Evolutionary conservation across 2,113 vertebrate species (phyloP).

Genomic region (Nothocercus julius): DNA sequence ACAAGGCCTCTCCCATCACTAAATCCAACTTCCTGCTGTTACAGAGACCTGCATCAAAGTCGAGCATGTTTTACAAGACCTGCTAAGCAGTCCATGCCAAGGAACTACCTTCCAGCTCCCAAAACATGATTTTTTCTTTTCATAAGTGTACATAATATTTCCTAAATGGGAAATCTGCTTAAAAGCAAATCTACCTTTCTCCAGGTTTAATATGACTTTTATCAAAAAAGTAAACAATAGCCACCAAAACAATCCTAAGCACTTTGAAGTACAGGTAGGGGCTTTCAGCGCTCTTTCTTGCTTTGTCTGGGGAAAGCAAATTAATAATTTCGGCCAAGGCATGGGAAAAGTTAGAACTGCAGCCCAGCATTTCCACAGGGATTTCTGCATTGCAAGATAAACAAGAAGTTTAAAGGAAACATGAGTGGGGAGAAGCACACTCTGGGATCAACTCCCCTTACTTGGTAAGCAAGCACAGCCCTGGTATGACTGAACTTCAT

Average conservation of each 20-base stretch:
- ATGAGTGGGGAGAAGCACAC: accelerated
- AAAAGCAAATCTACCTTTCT: not conserved
- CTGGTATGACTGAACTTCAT: not conserved
- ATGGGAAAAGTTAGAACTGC: not conserved
- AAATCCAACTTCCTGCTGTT: not conserved
- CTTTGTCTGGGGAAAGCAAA: not conserved
- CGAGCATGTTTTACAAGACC: not conserved
- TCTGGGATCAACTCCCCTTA: not conserved
- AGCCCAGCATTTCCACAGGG: not conserved
- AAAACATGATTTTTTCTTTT: not conserved
- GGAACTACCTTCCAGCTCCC: not conserved
- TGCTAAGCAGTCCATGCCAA: not conserved
- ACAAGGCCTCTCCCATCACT: not conserved
- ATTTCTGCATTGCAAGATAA: not conserved
- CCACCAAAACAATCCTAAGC: not conserved
- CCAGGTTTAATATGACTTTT: not conserved
- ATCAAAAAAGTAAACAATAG: not conserved
- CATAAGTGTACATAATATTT: not conserved
- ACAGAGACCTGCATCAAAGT: not conserved
- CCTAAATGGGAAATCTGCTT: not conserved
- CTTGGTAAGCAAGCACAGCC: not conserved
- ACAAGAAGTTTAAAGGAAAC: not conserved
- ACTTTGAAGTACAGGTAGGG: not conserved
- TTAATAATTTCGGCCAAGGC: not conserved
- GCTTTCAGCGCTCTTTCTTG: not conserved